Percentiles rank a stretch among this genome's conserved stretches.
phyloP scores from a whole-genome alignment of 1,140 invertebrate species.

The Pseudobourletiella spinata region DNA sequence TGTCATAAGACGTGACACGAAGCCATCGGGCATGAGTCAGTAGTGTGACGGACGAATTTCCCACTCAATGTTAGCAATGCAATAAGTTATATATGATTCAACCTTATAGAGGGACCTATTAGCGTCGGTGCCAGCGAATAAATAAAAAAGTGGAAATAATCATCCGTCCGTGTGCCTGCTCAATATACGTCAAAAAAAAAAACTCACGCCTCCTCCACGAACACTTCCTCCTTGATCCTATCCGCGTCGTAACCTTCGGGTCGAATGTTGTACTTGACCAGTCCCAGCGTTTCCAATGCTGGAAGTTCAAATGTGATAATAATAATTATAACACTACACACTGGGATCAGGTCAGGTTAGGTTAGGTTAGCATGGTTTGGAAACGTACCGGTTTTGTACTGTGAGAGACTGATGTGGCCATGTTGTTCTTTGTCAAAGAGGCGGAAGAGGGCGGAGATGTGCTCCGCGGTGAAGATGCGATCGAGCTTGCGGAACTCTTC shows the following conservation, averaged over 20 bases:
- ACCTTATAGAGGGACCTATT: too few species aligned
- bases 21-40: too few species aligned
- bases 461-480: not conserved
- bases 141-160: too few species aligned
- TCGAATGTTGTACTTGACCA: not conserved
- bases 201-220: slow-evolving; percentile 6
- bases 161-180: too few species aligned
- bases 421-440: slow-evolving; percentile 16
- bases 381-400: slow-evolving; percentile 6
- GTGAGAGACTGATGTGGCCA: not conserved
- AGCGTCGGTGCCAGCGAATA: too few species aligned
- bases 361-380: too few species aligned
- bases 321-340: too few species aligned
- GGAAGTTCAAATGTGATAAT: not conserved
- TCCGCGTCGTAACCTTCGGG: slow-evolving; percentile 7
- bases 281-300: slow-evolving; percentile 8
- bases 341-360: too few species aligned
- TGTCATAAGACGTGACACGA: too few species aligned
- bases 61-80: too few species aligned
- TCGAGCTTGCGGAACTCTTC: not conserved
- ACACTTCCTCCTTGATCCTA: not conserved
- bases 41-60: too few species aligned
- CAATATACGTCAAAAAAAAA: not conserved
- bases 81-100: too few species aligned
- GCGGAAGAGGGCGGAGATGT: slow-evolving; percentile 2